These are phyloP conservation scores for Triplophysa siluroides DNA, from an alignment of 2,113 vertebrate species.

Conservation along the genomic window DNA sequence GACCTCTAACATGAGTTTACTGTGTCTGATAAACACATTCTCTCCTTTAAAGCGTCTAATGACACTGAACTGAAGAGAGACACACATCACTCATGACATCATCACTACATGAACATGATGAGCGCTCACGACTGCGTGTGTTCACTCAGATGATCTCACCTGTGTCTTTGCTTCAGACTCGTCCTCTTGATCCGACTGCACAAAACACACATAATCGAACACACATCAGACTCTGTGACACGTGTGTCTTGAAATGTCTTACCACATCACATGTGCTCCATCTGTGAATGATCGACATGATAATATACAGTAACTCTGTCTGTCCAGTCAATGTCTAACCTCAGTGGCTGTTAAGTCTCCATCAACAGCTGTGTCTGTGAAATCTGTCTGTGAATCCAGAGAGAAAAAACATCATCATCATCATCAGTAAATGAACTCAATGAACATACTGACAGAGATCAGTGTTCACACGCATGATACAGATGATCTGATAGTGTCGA, in stretches of 20 bases:
- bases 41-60: conserved; percentile 89
- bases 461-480: conserved; percentile 23
- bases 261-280: no score
- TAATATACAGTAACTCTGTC: no score
- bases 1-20: conserved; percentile 94
- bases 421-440: neutral
- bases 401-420: conserved; percentile 65
- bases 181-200: conserved; percentile 94
- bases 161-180: conserved; percentile 77
- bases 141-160: conserved; percentile 37
- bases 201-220: conserved; percentile 56
- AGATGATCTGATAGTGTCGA: neutral
- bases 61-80: conserved; percentile 89
- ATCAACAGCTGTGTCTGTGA: conserved; percentile 86
- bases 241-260: no score
- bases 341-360: conserved; percentile 90
- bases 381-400: conserved; percentile 85
- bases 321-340: conserved; percentile 74
- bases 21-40: conserved; percentile 95
- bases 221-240: neutral
- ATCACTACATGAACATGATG: no score
- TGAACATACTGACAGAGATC: no score
- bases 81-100: conserved; percentile 61
- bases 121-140: no score
- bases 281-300: no score